Percentiles rank a stretch among this genome's conserved stretches.
These are phyloP conservation scores for Denticeps clupeoides DNA, from an alignment of 2,797 vertebrate genomes.

Conservation along the genomic window DNA sequence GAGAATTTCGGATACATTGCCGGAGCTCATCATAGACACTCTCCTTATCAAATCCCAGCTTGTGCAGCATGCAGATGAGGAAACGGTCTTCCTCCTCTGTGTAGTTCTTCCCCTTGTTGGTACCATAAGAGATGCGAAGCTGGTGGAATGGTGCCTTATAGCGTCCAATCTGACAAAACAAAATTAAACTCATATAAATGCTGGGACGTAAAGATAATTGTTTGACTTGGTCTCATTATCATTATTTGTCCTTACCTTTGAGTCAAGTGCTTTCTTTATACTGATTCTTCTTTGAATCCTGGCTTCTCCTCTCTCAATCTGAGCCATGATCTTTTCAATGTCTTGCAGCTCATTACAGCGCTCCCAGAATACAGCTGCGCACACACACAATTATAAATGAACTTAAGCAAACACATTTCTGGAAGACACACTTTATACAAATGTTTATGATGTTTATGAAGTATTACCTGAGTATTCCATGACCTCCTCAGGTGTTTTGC, in stretches of 20 bases:
- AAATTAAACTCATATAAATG: neutral
- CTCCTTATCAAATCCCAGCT: slow-evolving; percentile 97
- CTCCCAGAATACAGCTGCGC: slow-evolving; percentile 93
- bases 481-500: slow-evolving; percentile 95
- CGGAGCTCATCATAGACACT: slow-evolving; percentile 95
- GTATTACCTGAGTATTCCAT: slow-evolving; percentile 93
- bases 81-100: slow-evolving; percentile 97
- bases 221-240: too few species aligned
- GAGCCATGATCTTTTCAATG: slow-evolving; percentile 98
- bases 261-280: slow-evolving; percentile 96
- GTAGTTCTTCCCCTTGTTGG: slow-evolving; percentile 98
- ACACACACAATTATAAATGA: slow-evolving; percentile 9
- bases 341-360: slow-evolving; percentile 96
- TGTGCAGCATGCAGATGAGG: slow-evolving; percentile 98
- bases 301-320: slow-evolving; percentile 96
- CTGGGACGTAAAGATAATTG: too few species aligned
- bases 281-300: slow-evolving; percentile 95
- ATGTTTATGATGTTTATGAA: too few species aligned
- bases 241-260: slow-evolving; percentile 65
- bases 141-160: slow-evolving; percentile 99
- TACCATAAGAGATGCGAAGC: slow-evolving; percentile 93
- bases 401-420: too few species aligned
- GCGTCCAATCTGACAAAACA: slow-evolving; percentile 74
- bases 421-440: too few species aligned
- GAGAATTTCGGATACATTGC: slow-evolving; percentile 95